Percentiles rank a stretch among this genome's conserved stretches.
These are phyloP conservation scores for Melanotaenia duboulayi DNA, from an alignment of 2,113 vertebrate species.

Conservation along the genomic window DNA sequence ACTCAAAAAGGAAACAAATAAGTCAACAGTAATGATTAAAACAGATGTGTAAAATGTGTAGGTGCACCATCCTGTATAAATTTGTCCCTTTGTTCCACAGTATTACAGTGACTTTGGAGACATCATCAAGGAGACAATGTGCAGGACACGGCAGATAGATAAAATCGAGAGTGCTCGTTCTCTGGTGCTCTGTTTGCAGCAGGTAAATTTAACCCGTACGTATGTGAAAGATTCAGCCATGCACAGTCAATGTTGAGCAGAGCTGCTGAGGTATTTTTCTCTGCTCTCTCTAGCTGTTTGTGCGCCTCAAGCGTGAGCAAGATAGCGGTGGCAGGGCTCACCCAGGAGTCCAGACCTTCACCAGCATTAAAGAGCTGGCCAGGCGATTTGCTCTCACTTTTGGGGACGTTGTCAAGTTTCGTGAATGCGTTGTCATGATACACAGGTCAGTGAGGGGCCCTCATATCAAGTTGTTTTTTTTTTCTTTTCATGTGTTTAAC, in stretches of 20 bases:
- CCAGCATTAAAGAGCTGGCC: slow-evolving; percentile 91
- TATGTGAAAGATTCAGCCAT: neutral
- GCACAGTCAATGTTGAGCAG: neutral
- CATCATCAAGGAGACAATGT: slow-evolving; percentile 91
- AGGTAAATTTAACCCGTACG: slow-evolving; percentile 75
- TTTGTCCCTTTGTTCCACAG: slow-evolving; percentile 65
- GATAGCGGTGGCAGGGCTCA: slow-evolving; percentile 67
- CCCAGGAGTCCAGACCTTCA: slow-evolving; percentile 85
- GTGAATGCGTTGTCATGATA: slow-evolving; percentile 90
- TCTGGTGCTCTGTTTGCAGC: slow-evolving; percentile 88
- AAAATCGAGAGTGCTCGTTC: slow-evolving; percentile 87
- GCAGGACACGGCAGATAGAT: slow-evolving; percentile 85
- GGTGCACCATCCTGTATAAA: neutral
- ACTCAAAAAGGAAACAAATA: too few relatives aligned
- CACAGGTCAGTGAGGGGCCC: slow-evolving; percentile 85
- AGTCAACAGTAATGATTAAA: too few relatives aligned
- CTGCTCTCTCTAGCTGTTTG: slow-evolving; percentile 82
- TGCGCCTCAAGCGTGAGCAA: slow-evolving; percentile 82
- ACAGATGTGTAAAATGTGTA: neutral
- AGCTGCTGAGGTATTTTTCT: neutral
- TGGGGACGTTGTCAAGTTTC: slow-evolving; percentile 89
- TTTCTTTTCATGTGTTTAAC: neutral
- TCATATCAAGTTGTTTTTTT: neutral
- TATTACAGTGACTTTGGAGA: slow-evolving; percentile 89
- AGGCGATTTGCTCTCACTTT: slow-evolving; percentile 91